Evolutionary conservation across 2,113 vertebrate genomes (phyloP).

Genomic region (Albula glossodonta): DNA sequence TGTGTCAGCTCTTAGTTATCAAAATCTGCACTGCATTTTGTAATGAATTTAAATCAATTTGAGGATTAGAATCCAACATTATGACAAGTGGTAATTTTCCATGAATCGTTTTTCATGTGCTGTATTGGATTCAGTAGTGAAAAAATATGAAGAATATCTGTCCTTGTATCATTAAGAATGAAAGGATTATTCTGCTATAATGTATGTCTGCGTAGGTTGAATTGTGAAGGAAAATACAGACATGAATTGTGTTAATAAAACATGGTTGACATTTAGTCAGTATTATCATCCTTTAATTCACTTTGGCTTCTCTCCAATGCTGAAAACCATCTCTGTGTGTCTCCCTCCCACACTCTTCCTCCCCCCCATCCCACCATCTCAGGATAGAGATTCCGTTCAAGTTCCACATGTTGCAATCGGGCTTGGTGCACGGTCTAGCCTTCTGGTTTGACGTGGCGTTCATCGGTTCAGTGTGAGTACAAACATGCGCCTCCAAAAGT

Average conservation of each 20-base stretch:
- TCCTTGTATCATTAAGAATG: not conserved
- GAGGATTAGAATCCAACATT: no score
- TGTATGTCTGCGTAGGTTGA: not conserved
- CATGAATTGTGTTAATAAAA: no score
- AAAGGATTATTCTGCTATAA: no score
- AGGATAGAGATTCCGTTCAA: constrained; percentile 98
- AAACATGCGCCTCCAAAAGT: not conserved
- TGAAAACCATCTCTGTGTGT: not conserved
- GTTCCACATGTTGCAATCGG: constrained; percentile 94
- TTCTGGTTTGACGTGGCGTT: constrained; percentile 97
- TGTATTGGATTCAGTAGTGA: not conserved
- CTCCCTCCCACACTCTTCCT: not conserved
- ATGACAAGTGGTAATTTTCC: no score
- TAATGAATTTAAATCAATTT: no score
- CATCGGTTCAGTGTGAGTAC: constrained; percentile 87
- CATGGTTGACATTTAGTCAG: no score
- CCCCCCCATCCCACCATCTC: not conserved
- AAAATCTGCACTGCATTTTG: no score
- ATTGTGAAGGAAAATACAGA: not conserved
- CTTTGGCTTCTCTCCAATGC: no score
- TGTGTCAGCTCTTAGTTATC: not conserved
- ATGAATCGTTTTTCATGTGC: not conserved
- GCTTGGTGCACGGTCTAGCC: constrained; percentile 88
- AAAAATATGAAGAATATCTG: not conserved
- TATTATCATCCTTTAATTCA: no score